phyloP scores from a whole-genome alignment of 2,797 vertebrate species.

The Dendrocincla fuliginosa region DNA sequence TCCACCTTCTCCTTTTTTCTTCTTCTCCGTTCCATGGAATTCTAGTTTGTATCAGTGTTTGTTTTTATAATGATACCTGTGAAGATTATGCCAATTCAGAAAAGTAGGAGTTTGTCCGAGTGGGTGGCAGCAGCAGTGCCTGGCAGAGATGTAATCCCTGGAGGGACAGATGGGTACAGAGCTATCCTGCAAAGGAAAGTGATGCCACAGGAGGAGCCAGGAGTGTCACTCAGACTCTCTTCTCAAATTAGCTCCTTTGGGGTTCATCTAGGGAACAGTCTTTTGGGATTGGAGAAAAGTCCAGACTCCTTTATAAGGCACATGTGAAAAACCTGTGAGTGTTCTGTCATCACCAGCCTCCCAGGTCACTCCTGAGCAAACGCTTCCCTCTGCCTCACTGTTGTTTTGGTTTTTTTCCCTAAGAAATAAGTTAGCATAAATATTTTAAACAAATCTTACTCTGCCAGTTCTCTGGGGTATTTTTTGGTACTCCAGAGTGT shows the following conservation, averaged over 20 bases:
- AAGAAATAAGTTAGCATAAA: background rate
- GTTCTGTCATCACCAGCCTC: background rate
- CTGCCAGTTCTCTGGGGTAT: background rate
- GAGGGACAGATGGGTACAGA: background rate
- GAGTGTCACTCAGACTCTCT: background rate
- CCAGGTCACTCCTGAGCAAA: background rate
- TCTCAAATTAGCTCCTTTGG: background rate
- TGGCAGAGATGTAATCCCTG: background rate
- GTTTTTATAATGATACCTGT: background rate
- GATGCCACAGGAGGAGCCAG: background rate
- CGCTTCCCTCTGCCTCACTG: background rate
- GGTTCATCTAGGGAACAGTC: background rate
- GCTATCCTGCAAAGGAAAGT: background rate
- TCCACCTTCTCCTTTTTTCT: background rate
- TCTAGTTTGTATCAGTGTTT: background rate
- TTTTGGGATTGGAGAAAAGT: background rate
- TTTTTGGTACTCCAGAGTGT: rapidly evolving
- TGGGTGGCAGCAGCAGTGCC: background rate
- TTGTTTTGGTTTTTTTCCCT: background rate
- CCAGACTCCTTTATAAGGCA: background rate
- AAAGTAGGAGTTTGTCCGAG: rapidly evolving
- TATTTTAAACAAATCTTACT: background rate
- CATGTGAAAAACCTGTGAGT: rapidly evolving
- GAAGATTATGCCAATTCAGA: background rate
- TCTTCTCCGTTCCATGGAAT: background rate